phyloP scores from a whole-genome alignment of 2,797 vertebrate species.

The Crocodylus rhombifer region DNA sequence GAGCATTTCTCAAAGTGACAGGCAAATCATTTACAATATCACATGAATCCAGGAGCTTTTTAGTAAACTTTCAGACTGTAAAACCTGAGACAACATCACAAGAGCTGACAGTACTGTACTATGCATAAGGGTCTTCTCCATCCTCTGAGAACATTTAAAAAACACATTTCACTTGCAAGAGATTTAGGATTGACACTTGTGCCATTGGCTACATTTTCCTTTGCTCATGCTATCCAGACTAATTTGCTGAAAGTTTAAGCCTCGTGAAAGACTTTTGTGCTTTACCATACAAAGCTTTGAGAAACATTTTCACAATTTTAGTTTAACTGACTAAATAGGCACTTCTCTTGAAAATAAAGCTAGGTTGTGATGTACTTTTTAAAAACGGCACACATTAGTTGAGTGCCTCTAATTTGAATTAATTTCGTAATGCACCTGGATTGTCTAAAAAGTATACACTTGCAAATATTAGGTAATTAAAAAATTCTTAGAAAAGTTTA shows the following conservation, averaged over 20 bases:
- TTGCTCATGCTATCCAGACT: neutral
- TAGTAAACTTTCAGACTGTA: neutral
- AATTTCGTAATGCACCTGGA: neutral
- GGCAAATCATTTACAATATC: neutral
- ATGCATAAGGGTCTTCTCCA: neutral
- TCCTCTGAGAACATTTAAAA: neutral
- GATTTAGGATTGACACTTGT: neutral
- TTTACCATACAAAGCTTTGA: neutral
- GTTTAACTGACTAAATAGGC: neutral
- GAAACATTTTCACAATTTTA: neutral
- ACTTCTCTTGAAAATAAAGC: too few relatives aligned
- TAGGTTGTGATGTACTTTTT: neutral
- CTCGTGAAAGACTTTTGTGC: accelerated
- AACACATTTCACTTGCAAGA: neutral
- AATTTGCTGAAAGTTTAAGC: neutral
- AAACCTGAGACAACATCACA: neutral
- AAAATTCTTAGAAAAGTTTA: too few relatives aligned
- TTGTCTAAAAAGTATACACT: neutral
- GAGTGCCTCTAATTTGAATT: neutral
- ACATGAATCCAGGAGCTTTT: neutral
- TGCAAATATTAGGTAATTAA: neutral
- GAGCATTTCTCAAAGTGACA: too few relatives aligned
- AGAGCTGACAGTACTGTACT: neutral
- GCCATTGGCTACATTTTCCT: neutral
- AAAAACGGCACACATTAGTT: neutral